Evolutionary conservation across 2,888 invertebrate species (phyloP).

Genomic region (Drosophila barbarae): DNA sequence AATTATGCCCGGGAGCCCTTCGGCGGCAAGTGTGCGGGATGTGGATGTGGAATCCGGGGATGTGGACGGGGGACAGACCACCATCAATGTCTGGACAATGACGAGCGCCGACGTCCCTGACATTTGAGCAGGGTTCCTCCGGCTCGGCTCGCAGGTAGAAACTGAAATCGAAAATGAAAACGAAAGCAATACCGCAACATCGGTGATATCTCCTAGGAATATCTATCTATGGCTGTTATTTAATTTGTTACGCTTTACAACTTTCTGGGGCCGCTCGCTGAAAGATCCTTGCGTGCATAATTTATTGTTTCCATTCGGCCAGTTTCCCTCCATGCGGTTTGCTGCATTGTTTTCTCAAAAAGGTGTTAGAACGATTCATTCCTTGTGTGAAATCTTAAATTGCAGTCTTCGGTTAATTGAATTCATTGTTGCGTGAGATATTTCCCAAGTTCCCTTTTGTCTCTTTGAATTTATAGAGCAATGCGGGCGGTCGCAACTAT

Average conservation of each 20-base stretch:
- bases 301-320: conserved; percentile 53
- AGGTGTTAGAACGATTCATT: conserved; percentile 56
- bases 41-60: conserved; percentile 10
- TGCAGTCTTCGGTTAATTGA: conserved; percentile 54
- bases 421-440: conserved; percentile 64
- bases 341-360: conserved; percentile 53
- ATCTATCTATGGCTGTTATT: conserved; percentile 52
- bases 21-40: conserved; percentile 21
- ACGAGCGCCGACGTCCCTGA: conserved; percentile 57
- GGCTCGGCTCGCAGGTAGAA: conserved; percentile 18
- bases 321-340: conserved; percentile 51
- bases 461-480: conserved; percentile 53
- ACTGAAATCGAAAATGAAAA: conserved; percentile 52
- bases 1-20: conserved; percentile 69
- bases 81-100: conserved; percentile 69
- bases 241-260: conserved; percentile 65
- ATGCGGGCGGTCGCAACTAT: conserved; percentile 66
- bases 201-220: conserved; percentile 23
- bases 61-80: conserved; percentile 46
- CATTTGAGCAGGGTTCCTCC: conserved; percentile 39
- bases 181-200: conserved; percentile 58
- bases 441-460: conserved; percentile 45
- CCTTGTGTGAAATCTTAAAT: conserved; percentile 69
- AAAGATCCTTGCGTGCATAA: conserved; percentile 70
- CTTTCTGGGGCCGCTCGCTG: conserved; percentile 41